Percentiles rank a stretch among this genome's conserved stretches.
phyloP scores from a whole-genome alignment of 92 coral and sea anemone genomes.

The Palythoa grandiflora region DNA sequence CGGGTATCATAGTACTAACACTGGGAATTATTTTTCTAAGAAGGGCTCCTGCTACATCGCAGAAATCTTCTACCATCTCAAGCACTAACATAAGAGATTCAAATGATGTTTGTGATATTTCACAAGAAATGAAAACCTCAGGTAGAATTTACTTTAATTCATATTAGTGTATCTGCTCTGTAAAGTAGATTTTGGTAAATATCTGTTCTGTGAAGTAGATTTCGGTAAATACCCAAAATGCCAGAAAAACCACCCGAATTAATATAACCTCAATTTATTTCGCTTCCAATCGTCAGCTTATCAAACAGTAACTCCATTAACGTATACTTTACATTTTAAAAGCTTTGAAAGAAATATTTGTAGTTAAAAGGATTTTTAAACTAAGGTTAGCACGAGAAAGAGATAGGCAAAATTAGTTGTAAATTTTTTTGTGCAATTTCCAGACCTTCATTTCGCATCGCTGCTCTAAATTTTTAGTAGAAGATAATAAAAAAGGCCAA shows the following conservation, averaged over 20 bases:
- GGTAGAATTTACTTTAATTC: neutral
- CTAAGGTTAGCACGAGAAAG: neutral
- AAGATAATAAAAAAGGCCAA: neutral
- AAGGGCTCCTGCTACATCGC: neutral
- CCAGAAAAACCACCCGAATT: neutral
- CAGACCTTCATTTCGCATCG: neutral
- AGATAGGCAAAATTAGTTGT: neutral
- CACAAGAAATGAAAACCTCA: constrained; percentile 33
- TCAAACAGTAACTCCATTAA: neutral
- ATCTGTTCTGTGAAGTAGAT: neutral
- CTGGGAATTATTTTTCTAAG: constrained; percentile 23
- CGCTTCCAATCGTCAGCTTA: constrained; percentile 2
- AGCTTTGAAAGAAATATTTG: neutral
- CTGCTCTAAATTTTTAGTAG: neutral
- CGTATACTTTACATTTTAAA: neutral
- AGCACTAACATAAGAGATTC: neutral
- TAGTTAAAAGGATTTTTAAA: neutral
- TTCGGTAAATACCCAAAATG: neutral
- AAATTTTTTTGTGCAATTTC: neutral
- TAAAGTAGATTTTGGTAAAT: neutral
- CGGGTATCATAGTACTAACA: constrained; percentile 13
- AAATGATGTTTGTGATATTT: constrained; percentile 17
- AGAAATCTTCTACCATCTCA: neutral
- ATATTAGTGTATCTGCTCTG: neutral
- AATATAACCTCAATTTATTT: neutral